These are phyloP conservation scores for Edolisoma coerulescens DNA, from an alignment of 2,113 vertebrate species.

Conservation along the genomic window DNA sequence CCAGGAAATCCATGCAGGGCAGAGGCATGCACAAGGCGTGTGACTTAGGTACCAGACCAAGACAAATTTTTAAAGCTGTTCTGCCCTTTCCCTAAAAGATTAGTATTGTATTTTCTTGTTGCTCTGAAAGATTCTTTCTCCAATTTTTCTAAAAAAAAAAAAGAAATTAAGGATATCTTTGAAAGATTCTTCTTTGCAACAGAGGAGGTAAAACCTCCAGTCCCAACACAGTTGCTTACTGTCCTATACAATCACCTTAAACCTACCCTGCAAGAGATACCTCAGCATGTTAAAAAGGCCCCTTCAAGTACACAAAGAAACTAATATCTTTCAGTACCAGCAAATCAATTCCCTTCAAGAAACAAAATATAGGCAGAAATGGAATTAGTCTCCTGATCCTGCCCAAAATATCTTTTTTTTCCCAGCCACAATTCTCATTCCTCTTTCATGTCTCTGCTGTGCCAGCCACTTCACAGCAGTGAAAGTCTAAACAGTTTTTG, in stretches of 20 bases:
- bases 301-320: constrained; percentile 28
- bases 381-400: background rate
- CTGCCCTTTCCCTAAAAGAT: background rate
- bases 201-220: background rate
- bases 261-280: background rate
- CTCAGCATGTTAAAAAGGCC: background rate
- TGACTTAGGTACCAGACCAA: background rate
- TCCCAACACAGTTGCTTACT: background rate
- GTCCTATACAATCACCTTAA: background rate
- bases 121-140: background rate
- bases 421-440: background rate
- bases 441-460: background rate
- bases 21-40: rapidly evolving
- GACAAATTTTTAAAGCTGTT: background rate
- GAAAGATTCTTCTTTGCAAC: background rate
- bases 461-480: background rate
- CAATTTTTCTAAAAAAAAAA: background rate
- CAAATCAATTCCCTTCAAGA: background rate
- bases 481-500: background rate
- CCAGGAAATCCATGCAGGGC: background rate
- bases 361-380: background rate
- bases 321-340: constrained; percentile 11
- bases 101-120: background rate
- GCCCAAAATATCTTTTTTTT: background rate
- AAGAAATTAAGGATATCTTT: background rate